Base-by-base conservation (phyloP, 2,113 vertebrate genomes). In the Chaenogobius annularis region DNA sequence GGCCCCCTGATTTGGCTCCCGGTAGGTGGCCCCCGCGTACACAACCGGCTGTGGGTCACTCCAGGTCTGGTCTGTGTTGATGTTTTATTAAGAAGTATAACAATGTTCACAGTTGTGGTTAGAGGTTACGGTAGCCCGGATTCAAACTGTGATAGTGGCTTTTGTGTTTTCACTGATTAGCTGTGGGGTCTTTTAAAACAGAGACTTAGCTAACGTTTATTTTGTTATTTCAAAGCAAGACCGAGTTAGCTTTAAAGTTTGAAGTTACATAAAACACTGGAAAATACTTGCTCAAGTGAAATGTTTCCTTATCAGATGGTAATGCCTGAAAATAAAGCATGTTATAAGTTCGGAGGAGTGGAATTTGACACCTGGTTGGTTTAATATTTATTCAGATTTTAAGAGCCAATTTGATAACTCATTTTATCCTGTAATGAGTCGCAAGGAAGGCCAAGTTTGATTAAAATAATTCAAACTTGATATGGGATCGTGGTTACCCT, bases 21-120 rank as follows among this genome's bases (percentile, higher is more conserved):
- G 46, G 54, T 72, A 54, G 65, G 73, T 78, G 82, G 78, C 75
- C 68, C 74, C 7, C 1, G n/a, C 73, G 69, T 78, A 69, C 59
- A 64, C 19, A 74, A 79, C 62, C 73, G 22, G 68, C 75, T 48
- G 7, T 23, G 72, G 83, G 79, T 87, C 80, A 79, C 48, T n/a
- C 44, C 17, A 66, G 48, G 66, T 73, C 74, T 69, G 75, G 61
- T 61, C 72, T 63, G 44, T 69, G 50, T 68, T 70, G 72, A 75
- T 82, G 66, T 76, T 77, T 85, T 82, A 84, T 85, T 74, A 68
- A 76, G 59, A 46, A 68, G 61, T 43, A 46, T 15, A 17, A 58
- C 62, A 69, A 43, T 59, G 44, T 69, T 77, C 72, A 58, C 26
- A 72, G 40, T 35, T 31, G 58, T 61, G 58, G 58, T 8, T 15